Evolutionary conservation across 1,140 invertebrate genomes (phyloP), one percentile per base, ranked within the genome.

Genomic region (Drosophila dunni): DNA sequence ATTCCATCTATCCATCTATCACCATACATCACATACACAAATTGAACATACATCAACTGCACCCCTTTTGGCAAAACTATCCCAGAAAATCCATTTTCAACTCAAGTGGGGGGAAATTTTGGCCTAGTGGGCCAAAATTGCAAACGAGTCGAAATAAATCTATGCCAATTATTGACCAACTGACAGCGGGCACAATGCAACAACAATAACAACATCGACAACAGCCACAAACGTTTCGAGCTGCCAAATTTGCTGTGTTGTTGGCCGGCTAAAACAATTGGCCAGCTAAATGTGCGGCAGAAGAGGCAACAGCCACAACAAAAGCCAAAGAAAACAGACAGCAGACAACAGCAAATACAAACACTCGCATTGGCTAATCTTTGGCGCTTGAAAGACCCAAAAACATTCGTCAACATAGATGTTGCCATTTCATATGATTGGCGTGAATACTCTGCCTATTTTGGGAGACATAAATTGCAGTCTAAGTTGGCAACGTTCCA

Each of bases 101-200:
- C 17, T 62, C 62, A 8, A 4, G 1, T 5, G 42, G 15, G 34
- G 50, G 29, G 62, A 51, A 60, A 72, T 73, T 74, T 50, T 67
- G 58, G 63, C 33, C 34, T 36, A 61, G 44, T 58, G 65, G 8
- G 38, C 72, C 81, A 81, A 81, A 81, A 78, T 81, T 78, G 79
- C 79, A 76, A 85, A 85, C 82, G 71, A 82, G 83, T 77, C 83
- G 75, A 88, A 88, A 89, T 89, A 89, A 89, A 89, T 89, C 84
- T 89, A 81, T 89, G 84, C 84, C 84, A 89, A 89, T 89, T 89
- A 89, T 89, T 89, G 85, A 89, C 84, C 84, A 89, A 89, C 84
- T 84, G 78, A 70, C 83, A 88, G 79, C 83, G 34, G 29, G 11
- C 24, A 50, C 34, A 61, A 45, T 44, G 13, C 20, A 57, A 17